A percentile compares a stretch with the other conserved stretches of the same genome.
phyloP scores from a whole-genome alignment of 2,888 invertebrate genomes.

The Trichogramma evanescens region DNA sequence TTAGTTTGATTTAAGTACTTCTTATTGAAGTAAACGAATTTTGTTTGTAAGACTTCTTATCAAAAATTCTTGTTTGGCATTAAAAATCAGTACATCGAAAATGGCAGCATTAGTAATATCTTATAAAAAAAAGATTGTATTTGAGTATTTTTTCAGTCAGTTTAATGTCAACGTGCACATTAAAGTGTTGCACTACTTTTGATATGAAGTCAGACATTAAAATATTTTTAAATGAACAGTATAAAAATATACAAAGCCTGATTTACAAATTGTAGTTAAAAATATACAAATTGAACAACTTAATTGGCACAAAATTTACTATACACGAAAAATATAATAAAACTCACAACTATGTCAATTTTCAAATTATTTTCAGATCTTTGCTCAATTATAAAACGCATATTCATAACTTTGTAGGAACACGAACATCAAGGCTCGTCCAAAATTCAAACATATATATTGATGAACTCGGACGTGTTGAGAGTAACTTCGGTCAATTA shows the following conservation, averaged over 20 bases:
- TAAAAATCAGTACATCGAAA: slow-evolving; percentile 4
- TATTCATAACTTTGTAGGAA: slow-evolving; percentile 25
- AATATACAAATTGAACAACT: slow-evolving; percentile 18
- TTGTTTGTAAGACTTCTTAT: slow-evolving; percentile 14
- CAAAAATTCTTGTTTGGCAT: slow-evolving; percentile 14
- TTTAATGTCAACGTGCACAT: slow-evolving; percentile 9
- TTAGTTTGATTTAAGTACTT: slow-evolving; percentile 23
- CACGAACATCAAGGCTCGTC: slow-evolving; percentile 26
- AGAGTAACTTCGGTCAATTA: slow-evolving; percentile 22
- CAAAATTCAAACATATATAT: slow-evolving; percentile 20
- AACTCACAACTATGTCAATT: slow-evolving; percentile 5
- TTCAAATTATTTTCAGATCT: slow-evolving; percentile 13
- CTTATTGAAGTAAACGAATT: slow-evolving; percentile 17
- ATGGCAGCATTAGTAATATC: slow-evolving; percentile 10
- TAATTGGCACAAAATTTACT: slow-evolving; percentile 22
- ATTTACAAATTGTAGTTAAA: slow-evolving; percentile 13
- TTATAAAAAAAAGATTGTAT: slow-evolving; percentile 16
- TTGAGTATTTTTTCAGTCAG: slow-evolving; percentile 3
- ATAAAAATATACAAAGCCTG: slow-evolving; percentile 5
- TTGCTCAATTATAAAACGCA: slow-evolving; percentile 4
- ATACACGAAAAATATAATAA: slow-evolving; percentile 10
- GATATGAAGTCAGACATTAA: slow-evolving; percentile 14
- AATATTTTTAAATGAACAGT: slow-evolving; percentile 10
- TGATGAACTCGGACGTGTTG: slow-evolving; percentile 18
- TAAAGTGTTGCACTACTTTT: slow-evolving; percentile 5